Percentiles rank a stretch among this genome's conserved stretches.
phyloP scores from a whole-genome alignment of 2,797 vertebrate genomes.

The Lepidocolaptes lacrymiger region DNA sequence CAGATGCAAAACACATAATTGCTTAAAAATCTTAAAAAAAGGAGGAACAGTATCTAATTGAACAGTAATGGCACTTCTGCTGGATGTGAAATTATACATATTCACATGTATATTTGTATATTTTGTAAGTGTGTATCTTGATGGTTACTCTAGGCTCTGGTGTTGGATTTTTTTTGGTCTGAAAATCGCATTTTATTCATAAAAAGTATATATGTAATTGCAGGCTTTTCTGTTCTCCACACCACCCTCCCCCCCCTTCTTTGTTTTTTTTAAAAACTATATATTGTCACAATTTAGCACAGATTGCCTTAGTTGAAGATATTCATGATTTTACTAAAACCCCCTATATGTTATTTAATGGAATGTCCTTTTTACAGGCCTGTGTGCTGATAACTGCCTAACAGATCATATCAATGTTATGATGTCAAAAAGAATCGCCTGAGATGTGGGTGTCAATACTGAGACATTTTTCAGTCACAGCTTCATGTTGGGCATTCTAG shows the following conservation, averaged over 20 bases:
- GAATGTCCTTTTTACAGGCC: neutral
- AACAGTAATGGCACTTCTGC: neutral
- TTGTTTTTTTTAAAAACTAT: neutral
- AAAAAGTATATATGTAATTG: neutral
- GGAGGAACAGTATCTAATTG: neutral
- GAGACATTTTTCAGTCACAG: neutral
- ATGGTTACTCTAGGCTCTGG: neutral
- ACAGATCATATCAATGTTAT: neutral
- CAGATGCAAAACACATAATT: neutral
- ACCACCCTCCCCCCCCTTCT: too few relatives aligned
- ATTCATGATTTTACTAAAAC: conserved; percentile 15
- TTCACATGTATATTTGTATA: neutral
- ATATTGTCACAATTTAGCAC: neutral
- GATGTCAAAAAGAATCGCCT: neutral
- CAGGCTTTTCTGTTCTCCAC: conserved; percentile 6
- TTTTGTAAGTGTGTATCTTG: neutral
- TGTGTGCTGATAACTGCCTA: neutral
- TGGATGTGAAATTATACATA: neutral
- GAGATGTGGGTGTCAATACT: neutral
- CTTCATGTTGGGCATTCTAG: neutral
- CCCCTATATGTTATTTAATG: neutral
- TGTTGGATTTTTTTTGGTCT: fast-evolving
- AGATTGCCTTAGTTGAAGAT: neutral
- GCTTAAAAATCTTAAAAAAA: neutral
- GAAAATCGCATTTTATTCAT: neutral